Base-by-base conservation (phyloP, 2,113 vertebrate genomes). In the Nycticorax nycticorax region DNA sequence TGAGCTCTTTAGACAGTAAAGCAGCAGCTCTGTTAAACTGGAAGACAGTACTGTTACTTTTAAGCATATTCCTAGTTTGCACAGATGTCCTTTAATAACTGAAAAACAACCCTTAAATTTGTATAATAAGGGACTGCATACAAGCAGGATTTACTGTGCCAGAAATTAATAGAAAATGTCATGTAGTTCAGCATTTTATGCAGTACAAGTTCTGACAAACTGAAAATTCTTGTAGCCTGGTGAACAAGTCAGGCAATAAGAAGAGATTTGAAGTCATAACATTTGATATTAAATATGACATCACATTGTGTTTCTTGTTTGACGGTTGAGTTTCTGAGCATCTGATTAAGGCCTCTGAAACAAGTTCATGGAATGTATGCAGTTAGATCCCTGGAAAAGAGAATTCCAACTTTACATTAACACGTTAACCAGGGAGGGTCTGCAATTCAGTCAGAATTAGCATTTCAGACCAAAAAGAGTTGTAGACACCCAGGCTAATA, bases 161-260 rank as follows among this genome's bases (percentile, higher is more conserved):
- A 55, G 67, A 92, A 95, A 77, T 90, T 47, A 88, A 90, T 55
- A 86, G 75, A 90, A 85, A 88, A 88, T 80, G 63, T 88, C 92
- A 77, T 8, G 12, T 4, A 6, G 50, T 85, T 93, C 63, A 97
- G 47, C 17, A 67, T 83, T 22, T 73, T 88, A 39, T 8, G 33
- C 30, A 59, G 43, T 39, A 57, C 12, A 76, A 73, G 53, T 79
- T 60, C 53, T 41, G 72, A 90, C 71, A 94, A 82, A 33, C 20
- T 53, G 55, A 85, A 93, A 88, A 84, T 77, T 92, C 59, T 62
- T 73, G 22, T 50, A 88, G n/a, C 14, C 47, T 94, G 27, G 13
- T 32, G 62, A 13, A 63, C 2, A 79, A 72, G 62, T 39, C 53
- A 82, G 17, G 27, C 21, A 83, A 73, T n/a, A 88, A 71, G 14